Evolutionary conservation across 2,888 invertebrate genomes (phyloP).

Genomic region (Plebejus anna): DNA sequence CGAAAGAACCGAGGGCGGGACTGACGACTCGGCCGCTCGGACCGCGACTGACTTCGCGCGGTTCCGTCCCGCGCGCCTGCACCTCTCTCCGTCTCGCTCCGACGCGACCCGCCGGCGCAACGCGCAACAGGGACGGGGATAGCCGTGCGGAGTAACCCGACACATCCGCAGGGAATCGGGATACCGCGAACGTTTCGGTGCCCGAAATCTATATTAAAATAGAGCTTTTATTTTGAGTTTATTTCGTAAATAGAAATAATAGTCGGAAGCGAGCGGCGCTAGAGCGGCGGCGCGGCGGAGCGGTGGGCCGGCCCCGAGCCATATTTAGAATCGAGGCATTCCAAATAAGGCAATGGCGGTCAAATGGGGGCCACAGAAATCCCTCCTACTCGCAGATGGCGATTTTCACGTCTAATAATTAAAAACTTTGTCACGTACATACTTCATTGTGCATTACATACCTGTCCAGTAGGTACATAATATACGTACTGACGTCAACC

Average conservation of each 20-base stretch:
- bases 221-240: conserved; percentile 79
- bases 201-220: conserved; percentile 77
- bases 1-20: conserved; percentile 76
- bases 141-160: conserved; percentile 69
- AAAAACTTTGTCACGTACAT: conserved; percentile 77
- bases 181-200: conserved; percentile 72
- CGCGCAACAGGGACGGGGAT: conserved; percentile 56
- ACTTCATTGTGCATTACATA: conserved; percentile 45
- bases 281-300: conserved; percentile 65
- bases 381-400: conserved; percentile 83
- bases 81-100: conserved; percentile 63
- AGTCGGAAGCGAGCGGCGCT: conserved; percentile 73
- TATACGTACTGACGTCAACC: neutral
- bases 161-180: conserved; percentile 76
- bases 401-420: conserved; percentile 78
- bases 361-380: conserved; percentile 90
- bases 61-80: conserved; percentile 63
- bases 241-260: conserved; percentile 80
- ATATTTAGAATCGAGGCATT: conserved; percentile 89
- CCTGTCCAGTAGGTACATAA: conserved; percentile 37
- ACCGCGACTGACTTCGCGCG: conserved; percentile 79
- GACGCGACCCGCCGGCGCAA: conserved; percentile 44
- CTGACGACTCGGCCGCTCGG: conserved; percentile 80
- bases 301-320: conserved; percentile 87
- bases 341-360: conserved; percentile 90